Percentiles rank a stretch among this genome's conserved stretches.
These are phyloP conservation scores for Eupithecia pulchellata DNA, from an alignment of 2,888 invertebrate species.

Conservation along the genomic window DNA sequence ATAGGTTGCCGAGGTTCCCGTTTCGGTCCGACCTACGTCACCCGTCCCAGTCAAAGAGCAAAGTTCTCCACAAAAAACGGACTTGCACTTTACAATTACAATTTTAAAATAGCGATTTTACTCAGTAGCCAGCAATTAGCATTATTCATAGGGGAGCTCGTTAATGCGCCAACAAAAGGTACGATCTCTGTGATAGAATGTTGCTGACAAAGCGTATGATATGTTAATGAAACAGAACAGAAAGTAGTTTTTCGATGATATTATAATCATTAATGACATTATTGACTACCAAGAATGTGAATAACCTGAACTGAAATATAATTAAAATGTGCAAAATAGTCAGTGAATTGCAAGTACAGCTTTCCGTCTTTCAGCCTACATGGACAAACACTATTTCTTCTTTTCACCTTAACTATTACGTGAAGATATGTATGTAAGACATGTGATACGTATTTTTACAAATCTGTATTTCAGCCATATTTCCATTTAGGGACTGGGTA, in stretches of 20 bases:
- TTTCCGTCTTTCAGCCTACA: not conserved
- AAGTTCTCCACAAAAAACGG: slow-evolving; percentile 19
- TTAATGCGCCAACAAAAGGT: slow-evolving; percentile 9
- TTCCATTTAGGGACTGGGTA: too few relatives aligned
- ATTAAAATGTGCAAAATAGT: not conserved
- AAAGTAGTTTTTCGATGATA: not conserved
- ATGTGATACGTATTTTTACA: slow-evolving; percentile 21
- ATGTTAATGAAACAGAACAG: not conserved
- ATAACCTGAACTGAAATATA: not conserved
- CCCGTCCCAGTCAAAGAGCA: slow-evolving; percentile 27
- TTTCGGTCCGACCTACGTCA: slow-evolving; percentile 49
- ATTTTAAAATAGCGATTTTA: slow-evolving; percentile 21
- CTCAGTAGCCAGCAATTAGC: slow-evolving; percentile 10
- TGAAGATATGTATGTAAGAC: too few relatives aligned
- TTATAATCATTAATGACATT: not conserved
- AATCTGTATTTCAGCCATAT: slow-evolving; percentile 31
- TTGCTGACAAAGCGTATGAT: not conserved
- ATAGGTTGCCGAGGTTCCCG: slow-evolving; percentile 43
- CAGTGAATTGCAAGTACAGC: not conserved
- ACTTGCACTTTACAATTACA: slow-evolving; percentile 28
- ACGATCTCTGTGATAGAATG: not conserved
- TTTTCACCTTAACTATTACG: not conserved
- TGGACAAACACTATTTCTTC: slow-evolving; percentile 19
- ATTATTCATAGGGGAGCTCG: slow-evolving; percentile 14
- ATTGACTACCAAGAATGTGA: not conserved